phyloP scores from a whole-genome alignment of 1,140 invertebrate genomes.

The Chelonus insularis region DNA sequence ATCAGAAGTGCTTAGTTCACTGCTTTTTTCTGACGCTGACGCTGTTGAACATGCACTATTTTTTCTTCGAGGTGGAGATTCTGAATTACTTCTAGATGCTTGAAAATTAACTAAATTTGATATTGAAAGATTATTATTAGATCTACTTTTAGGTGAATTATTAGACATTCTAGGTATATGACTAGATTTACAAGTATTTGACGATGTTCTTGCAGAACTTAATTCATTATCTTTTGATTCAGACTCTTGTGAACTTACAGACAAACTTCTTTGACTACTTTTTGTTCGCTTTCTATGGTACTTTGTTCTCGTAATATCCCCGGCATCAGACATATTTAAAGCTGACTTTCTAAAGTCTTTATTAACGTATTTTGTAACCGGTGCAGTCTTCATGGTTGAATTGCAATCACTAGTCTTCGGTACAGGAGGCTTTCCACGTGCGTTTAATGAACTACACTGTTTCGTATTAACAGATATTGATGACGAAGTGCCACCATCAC shows the following conservation, averaged over 20 bases:
- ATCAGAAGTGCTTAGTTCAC: slow-evolving; percentile 43
- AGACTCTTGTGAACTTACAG: slow-evolving; percentile 49
- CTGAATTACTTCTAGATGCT: slow-evolving; percentile 36
- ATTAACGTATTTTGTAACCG: slow-evolving; percentile 60
- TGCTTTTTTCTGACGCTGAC: slow-evolving; percentile 42
- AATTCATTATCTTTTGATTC: slow-evolving; percentile 40
- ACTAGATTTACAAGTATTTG: slow-evolving; percentile 1
- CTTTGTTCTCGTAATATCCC: slow-evolving; percentile 40
- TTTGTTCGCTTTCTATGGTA: slow-evolving; percentile 36
- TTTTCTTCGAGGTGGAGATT: slow-evolving; percentile 33
- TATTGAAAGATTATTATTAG: slow-evolving; percentile 33
- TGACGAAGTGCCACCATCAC: slow-evolving; percentile 1
- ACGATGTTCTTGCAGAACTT: slow-evolving; percentile 18
- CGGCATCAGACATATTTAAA: slow-evolving; percentile 68
- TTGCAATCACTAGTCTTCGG: slow-evolving; percentile 45
- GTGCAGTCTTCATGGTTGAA: slow-evolving; percentile 45
- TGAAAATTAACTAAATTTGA: slow-evolving; percentile 12
- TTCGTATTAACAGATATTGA: slow-evolving; percentile 39
- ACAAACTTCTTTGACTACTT: slow-evolving; percentile 46
- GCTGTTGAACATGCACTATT: slow-evolving; percentile 22
- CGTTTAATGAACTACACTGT: slow-evolving; percentile 44
- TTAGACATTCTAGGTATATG: slow-evolving; percentile 14
- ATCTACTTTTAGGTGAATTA: background rate
- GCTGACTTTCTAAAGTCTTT: slow-evolving; percentile 79
- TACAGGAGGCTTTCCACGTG: slow-evolving; percentile 57